Conservation (phyloP, 2,888 invertebrate species). For the Drosophila putrida region DNA sequence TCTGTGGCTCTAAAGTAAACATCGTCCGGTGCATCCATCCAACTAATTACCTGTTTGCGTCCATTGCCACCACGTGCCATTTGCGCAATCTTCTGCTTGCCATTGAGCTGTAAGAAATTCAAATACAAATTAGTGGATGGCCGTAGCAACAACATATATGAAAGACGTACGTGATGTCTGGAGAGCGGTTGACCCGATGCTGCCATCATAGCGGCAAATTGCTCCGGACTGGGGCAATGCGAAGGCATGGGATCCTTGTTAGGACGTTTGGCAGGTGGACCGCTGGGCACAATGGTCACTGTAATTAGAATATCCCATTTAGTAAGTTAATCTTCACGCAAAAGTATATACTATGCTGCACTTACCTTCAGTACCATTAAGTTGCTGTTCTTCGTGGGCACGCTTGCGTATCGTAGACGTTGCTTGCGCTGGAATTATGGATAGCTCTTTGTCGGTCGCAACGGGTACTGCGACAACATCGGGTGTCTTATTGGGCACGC, state of each 20-base stretch:
- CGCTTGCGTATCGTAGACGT: constrained; percentile 90
- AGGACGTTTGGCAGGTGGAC: constrained; percentile 92
- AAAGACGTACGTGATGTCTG: constrained; percentile 88
- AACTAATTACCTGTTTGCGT: constrained; percentile 97
- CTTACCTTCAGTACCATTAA: constrained; percentile 85
- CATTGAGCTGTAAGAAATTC: constrained; percentile 88
- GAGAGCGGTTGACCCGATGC: constrained; percentile 90
- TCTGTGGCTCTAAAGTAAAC: constrained; percentile 97
- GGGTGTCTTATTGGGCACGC: constrained; percentile 91
- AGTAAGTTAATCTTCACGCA: background rate
- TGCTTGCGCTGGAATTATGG: constrained; percentile 87
- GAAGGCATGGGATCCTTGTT: constrained; percentile 91
- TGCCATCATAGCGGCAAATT: constrained; percentile 90
- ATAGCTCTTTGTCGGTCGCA: constrained; percentile 88
- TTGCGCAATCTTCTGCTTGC: constrained; percentile 92
- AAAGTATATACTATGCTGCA: background rate
- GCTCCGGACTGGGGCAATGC: constrained; percentile 89
- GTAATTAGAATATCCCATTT: background rate
- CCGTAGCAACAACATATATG: constrained; percentile 24
- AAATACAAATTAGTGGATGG: constrained; percentile 15
- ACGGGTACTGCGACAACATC: constrained; percentile 79
- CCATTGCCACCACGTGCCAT: constrained; percentile 91
- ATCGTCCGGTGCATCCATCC: constrained; percentile 99
- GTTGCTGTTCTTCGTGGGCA: constrained; percentile 91
- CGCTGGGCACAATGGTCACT: constrained; percentile 83